A percentile compares a stretch with the other conserved stretches of the same genome.
phyloP scores from a whole-genome alignment of 2,797 vertebrate genomes.

The Buphagus erythrorhynchus region DNA sequence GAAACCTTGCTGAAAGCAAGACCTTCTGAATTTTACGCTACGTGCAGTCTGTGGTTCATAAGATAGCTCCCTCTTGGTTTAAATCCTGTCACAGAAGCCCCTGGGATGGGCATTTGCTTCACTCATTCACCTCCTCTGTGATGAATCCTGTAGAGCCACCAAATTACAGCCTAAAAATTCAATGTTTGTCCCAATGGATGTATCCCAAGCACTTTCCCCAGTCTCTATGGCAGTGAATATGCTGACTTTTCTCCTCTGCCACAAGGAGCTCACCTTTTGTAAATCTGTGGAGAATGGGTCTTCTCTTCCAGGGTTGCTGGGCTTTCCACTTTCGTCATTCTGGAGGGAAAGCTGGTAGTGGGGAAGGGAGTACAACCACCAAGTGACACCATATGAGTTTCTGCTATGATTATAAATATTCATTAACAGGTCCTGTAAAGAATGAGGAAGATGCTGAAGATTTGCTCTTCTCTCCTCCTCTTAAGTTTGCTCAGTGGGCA shows the following conservation, averaged over 20 bases:
- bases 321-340: not conserved
- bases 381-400: not conserved
- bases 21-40: not conserved
- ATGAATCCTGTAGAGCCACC: not conserved
- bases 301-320: not conserved
- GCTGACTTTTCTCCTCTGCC: not conserved
- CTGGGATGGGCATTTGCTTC: not conserved
- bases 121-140: not conserved
- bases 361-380: not conserved
- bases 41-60: not conserved
- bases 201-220: not conserved
- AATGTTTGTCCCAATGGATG: not conserved
- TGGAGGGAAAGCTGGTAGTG: not conserved
- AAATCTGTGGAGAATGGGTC: not conserved
- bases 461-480: slow-evolving; percentile 61
- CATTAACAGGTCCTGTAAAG: slow-evolving; percentile 18
- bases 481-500: slow-evolving; percentile 21
- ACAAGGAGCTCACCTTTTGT: not conserved
- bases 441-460: not conserved
- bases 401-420: not conserved
- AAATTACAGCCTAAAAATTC: not conserved
- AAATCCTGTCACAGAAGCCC: not conserved
- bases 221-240: not conserved
- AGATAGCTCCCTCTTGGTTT: not conserved
- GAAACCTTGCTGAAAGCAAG: not conserved